Conservation (phyloP, 2,888 invertebrate genomes). For the Rhimphoctona megacephalus region DNA sequence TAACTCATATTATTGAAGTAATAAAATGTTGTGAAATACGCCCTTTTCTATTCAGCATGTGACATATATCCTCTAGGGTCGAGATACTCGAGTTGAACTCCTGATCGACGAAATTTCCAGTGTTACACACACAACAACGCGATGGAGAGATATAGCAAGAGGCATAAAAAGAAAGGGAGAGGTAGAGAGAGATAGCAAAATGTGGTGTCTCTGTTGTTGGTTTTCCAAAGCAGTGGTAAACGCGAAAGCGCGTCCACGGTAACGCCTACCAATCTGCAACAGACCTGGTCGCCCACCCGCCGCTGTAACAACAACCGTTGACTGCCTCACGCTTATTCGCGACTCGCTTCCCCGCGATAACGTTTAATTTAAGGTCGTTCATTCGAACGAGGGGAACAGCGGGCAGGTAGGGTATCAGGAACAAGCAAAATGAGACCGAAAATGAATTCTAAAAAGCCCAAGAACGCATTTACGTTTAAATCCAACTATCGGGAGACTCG, state of each 20-base stretch:
- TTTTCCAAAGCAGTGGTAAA: constrained; percentile 57
- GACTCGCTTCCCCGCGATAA: constrained; percentile 55
- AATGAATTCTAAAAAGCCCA: constrained; percentile 71
- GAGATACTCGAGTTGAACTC: constrained; percentile 29
- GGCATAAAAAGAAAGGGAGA: not conserved
- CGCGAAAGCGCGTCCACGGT: constrained; percentile 70
- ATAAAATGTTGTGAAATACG: not conserved
- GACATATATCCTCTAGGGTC: constrained; percentile 22
- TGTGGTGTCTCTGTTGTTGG: constrained; percentile 54
- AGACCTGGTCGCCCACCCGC: constrained; percentile 66
- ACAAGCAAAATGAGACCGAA: constrained; percentile 56
- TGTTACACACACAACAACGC: not conserved
- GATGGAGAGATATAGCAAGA: not conserved
- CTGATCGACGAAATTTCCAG: constrained; percentile 18
- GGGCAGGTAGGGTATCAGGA: not conserved
- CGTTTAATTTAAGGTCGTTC: constrained; percentile 68
- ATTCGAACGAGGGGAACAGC: constrained; percentile 29
- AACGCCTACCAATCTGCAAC: constrained; percentile 83
- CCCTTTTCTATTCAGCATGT: not conserved
- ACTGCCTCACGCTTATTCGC: constrained; percentile 56
- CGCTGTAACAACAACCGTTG: constrained; percentile 62
- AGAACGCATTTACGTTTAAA: constrained; percentile 26
- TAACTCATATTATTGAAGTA: not conserved
- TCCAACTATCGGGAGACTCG: constrained; percentile 40
- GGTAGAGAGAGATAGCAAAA: constrained; percentile 18